These are phyloP conservation scores for Drosophila sucinea DNA, from an alignment of 1,140 invertebrate genomes.

Conservation along the genomic window DNA sequence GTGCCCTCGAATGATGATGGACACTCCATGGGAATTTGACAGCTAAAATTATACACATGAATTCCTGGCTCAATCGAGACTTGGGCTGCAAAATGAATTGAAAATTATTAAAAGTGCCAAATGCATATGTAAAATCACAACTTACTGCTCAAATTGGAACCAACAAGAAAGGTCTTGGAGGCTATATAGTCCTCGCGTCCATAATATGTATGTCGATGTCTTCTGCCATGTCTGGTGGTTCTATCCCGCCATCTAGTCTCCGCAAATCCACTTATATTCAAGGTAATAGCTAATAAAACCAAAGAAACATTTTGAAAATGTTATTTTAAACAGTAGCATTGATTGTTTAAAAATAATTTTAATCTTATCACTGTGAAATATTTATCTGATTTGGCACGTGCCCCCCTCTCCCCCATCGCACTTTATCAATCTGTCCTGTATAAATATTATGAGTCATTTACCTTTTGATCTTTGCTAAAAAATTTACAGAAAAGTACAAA, in stretches of 20 bases:
- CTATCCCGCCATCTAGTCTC: constrained; percentile 62
- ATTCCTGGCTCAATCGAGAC: constrained; percentile 83
- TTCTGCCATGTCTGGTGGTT: constrained; percentile 28
- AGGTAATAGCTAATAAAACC: constrained; percentile 48
- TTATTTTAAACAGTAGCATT: constrained; percentile 30
- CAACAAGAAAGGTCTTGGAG: constrained; percentile 65
- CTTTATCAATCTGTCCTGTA: neutral
- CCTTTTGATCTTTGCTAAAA: constrained; percentile 31
- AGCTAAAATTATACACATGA: constrained; percentile 86
- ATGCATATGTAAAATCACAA: constrained; percentile 85
- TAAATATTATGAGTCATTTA: constrained; percentile 49
- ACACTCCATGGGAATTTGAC: constrained; percentile 84
- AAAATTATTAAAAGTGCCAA: constrained; percentile 14
- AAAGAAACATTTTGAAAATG: constrained; percentile 11
- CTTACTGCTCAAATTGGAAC: constrained; percentile 64
- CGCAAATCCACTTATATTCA: constrained; percentile 69
- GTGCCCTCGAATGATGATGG: constrained; percentile 89
- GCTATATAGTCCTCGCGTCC: constrained; percentile 77
- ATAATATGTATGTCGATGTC: constrained; percentile 28
- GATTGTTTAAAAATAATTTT: constrained; percentile 54
- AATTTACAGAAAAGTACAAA: constrained; percentile 35
- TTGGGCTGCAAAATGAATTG: constrained; percentile 35
- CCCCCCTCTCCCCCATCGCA: neutral
- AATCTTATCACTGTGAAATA: constrained; percentile 45
- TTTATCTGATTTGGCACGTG: constrained; percentile 48